Base-by-base conservation (phyloP, 2,797 vertebrate species). In the Cyclopterus lumpus region DNA sequence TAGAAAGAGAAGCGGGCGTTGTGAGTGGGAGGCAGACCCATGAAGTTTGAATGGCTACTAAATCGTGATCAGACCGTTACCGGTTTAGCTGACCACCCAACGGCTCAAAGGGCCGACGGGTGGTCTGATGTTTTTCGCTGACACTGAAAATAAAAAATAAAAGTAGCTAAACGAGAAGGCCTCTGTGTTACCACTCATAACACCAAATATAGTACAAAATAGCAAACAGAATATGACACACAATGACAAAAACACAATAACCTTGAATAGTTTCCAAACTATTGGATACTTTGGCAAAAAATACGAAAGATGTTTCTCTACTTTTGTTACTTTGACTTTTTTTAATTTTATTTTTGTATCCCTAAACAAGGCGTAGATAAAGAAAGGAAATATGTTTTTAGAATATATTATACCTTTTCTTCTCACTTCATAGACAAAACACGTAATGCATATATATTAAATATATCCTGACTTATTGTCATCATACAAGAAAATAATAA, bases 371-470 rank as follows among this genome's bases (percentile, higher is more conserved):
- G 69, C 82, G 90, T 90, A 93, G 84, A 91, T 91, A 91, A 92
- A 88, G 92, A 88, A 93, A 93, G 89, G 88, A 89, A 93, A 93
- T 90, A 89, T 72, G 75, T 83, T 89, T n/a, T 93, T 87, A 85
- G 86, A 95, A 95, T 95, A 96, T 95, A 95, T 96, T 95, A 95
- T 94, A 91, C 88, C 90, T 93, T 93, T 94, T 94, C 90, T 93
- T 93, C 87, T 93, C 81, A 93, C 94, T 94, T 94, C 94, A 94
- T 91, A 93, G 86, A 94, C 89, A 94, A 91, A 81, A 92, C 81
- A 92, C 64, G 69, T 89, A 92, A 92, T 92, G 93, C 90, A 96
- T 30, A 55, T 95, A 95, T 95, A 95, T 95, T 95, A 95, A 95
- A 95, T 95, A 95, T 94, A 95, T 93, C 93, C 93, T 89, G 85